These are phyloP conservation scores for Myotis lucifugus DNA, from an alignment of 2,113 vertebrate genomes.

Conservation along the genomic window DNA sequence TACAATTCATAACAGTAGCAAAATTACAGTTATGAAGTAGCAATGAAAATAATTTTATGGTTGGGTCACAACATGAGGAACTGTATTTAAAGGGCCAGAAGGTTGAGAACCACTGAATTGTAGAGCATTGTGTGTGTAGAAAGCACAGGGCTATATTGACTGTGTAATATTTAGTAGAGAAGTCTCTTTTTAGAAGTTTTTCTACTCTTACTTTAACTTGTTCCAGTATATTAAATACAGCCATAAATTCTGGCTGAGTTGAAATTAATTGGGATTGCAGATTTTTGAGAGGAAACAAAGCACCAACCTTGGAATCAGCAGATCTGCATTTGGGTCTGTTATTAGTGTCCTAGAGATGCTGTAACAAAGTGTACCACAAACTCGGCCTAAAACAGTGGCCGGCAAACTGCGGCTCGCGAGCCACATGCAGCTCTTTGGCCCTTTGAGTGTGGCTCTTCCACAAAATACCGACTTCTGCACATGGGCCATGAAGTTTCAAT, in stretches of 20 bases:
- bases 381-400: not conserved
- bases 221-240: not conserved
- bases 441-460: too few species aligned
- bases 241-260: conserved; percentile 24
- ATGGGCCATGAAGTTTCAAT: too few species aligned
- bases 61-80: too few species aligned
- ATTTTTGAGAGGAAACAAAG: not conserved
- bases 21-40: too few species aligned
- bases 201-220: not conserved
- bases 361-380: not conserved
- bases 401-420: too few species aligned
- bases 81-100: too few species aligned
- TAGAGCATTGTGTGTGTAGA: not conserved
- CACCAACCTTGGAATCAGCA: not conserved
- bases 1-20: too few species aligned
- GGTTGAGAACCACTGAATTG: not conserved
- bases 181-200: not conserved
- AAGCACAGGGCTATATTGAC: not conserved
- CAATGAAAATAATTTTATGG: too few species aligned
- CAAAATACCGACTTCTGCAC: too few species aligned
- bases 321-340: not conserved
- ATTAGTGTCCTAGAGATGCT: not conserved
- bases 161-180: not conserved
- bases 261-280: not conserved
- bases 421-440: too few species aligned